Base-by-base conservation (phyloP, 2,797 vertebrate species). In the Margarornis squamiger region DNA sequence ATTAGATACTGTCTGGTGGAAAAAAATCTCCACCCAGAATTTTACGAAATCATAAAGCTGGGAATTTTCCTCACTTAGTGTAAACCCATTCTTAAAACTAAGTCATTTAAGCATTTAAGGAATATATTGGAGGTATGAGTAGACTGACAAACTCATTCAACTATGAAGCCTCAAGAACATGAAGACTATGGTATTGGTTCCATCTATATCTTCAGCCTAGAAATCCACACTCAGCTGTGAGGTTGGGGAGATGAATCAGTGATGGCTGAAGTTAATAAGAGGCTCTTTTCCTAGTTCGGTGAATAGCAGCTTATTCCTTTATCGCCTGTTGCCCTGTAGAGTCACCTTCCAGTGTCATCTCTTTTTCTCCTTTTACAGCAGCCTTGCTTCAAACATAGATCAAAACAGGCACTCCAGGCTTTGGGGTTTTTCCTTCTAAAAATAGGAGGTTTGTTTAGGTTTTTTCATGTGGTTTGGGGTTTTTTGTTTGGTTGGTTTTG, bases 1-100 rank as follows among this genome's bases (percentile, higher is more conserved):
- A 96, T 91, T 85, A 94, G 32, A 79, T 74, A 84, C 62, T 77
- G 32, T 75, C 81, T 82, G 19, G 14, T 52, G 19, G 68, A 22
- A 89, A 82, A 59, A 84, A 66, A 14, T 23, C 24, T 36, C 55
- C 24, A 63, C 49, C 13, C 38, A 81, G 80, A 93, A 76, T 18
- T 32, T 39, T 46, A 89, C 54, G 51, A 76, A 89, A 81, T 61
- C 0, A 2, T 26, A 54, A 23, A 76, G 38, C 19, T 93, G 15
- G 15, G 95, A 71, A 67, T 61, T 79, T 93, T 48, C 29, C 46
- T 27, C 6, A 48, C 8, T 91, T 39, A 73, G 58, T 66, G 70
- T 32, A 88, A 92, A 65, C 6, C 5, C 30, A 23, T 67, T 81
- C 48, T 90, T 48, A 83, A 82, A 96, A 91, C 70, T 24, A 85